Evolutionary conservation across 2,888 invertebrate species (phyloP).

Genomic region (Toxonevra muliebris): DNA sequence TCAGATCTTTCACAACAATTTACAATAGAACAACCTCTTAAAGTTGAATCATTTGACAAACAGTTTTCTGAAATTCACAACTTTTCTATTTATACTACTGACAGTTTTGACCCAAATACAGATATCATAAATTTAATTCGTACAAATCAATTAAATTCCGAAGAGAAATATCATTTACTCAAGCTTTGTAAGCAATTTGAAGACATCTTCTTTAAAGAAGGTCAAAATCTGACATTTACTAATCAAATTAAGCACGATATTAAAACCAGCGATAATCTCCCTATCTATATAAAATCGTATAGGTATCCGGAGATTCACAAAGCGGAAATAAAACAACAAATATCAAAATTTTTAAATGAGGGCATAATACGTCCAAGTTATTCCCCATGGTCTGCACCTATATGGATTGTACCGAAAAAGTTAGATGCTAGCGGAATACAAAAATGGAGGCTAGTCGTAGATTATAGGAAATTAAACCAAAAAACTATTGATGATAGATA

Average conservation of each 20-base stretch:
- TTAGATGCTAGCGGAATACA: neutral
- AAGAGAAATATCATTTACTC: neutral
- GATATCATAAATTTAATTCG: slow-evolving; percentile 19
- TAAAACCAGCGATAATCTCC: slow-evolving; percentile 1
- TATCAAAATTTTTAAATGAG: slow-evolving; percentile 7
- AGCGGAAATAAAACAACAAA: slow-evolving; percentile 8
- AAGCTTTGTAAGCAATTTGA: neutral
- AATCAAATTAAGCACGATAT: slow-evolving; percentile 9
- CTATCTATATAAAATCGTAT: slow-evolving; percentile 19
- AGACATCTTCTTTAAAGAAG: slow-evolving; percentile 1
- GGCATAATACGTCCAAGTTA: slow-evolving; percentile 9
- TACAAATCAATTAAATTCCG: neutral
- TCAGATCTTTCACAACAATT: slow-evolving; percentile 19
- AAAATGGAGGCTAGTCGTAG: slow-evolving; percentile 30
- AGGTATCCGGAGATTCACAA: slow-evolving; percentile 19
- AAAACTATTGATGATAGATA: slow-evolving; percentile 17
- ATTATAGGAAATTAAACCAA: slow-evolving; percentile 28
- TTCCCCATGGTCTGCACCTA: slow-evolving; percentile 11
- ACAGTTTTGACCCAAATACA: neutral
- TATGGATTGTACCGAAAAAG: slow-evolving; percentile 19
- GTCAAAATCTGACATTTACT: slow-evolving; percentile 1
- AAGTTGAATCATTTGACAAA: slow-evolving; percentile 16
- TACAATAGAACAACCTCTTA: slow-evolving; percentile 32
- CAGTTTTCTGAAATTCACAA: neutral
- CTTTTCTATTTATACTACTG: neutral